Evolutionary conservation across 2,113 vertebrate genomes (phyloP), one percentile per base, ranked within the genome.

Genomic region (Gasterosteus nipponicus): DNA sequence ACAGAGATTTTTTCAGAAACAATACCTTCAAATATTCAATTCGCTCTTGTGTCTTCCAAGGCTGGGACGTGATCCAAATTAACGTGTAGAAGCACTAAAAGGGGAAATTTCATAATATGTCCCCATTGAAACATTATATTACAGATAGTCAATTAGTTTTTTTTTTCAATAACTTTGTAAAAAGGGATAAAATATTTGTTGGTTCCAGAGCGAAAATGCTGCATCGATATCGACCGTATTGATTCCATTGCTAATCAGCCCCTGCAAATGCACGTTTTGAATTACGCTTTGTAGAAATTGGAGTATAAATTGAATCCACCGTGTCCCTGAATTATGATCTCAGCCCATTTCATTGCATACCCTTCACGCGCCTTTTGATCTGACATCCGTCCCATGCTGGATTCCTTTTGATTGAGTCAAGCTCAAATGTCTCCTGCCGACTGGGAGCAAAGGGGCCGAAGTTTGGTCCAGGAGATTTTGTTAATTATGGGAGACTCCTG

Each of bases 361-460:
- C 86, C 82, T 90, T 89, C 80, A 86, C 64, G 68, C 73, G 66
- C 19, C 38, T 53, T 12, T 72, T 77, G 85, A 88, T 83, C 88
- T 78, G 82, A 86, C 71, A 75, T 91, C 90, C 81, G 80, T 81
- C 79, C 78, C 69, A 69, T 41, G 60, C 80, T 83, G 59, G 26
- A 84, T 84, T 90, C 39, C 74, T 78, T 87, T 89, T 82, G 82
- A 92, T 91, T 89, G 87, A 88, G 80, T 76, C 8, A 0, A 59
- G 80, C 80, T 81, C 58, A 44, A 47, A 73, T 57, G 69, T 69
- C 76, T 84, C 31, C 42, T n/a, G 78, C 65, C 76, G 65, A n/a
- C 62, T 60, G 7, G 33, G 63, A 63, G 58, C 53, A 42, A n/a
- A 70, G 38, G 15, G 33, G 65, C 59, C 46, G 53, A 63, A 42